Evolutionary conservation across 2,113 vertebrate genomes (phyloP), one percentile per base, ranked within the genome.

Genomic region (Brevimyrus niger): DNA sequence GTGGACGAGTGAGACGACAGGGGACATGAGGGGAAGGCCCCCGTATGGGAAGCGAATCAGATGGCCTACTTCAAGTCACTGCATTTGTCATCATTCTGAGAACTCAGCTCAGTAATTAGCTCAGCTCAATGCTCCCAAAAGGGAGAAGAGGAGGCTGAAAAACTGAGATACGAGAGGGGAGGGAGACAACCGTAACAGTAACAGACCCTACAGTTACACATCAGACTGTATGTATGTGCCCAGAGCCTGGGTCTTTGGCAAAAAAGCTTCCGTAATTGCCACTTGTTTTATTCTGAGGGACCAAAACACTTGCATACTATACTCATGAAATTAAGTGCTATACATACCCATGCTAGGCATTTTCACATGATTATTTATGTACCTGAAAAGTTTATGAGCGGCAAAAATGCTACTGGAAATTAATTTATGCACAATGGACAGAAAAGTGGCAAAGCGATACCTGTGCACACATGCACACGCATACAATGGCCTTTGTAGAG

Each of bases 291-390:
- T 65, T 50, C 82, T 69, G 87, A 90, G 91, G 69, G 88, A 89
- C 90, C 47, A 88, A 91, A 90, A 87, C 84, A 73, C 90, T 93
- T 91, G 92, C 90, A 91, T 95, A 90, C 89, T 89, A 89, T 91
- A 94, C 94, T 93, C 94, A 94, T 94, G 89, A 94, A 94, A 93
- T 84, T 83, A 91, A 80, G 89, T 87, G 85, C 91, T 94, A 93
- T 89, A 88, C 91, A 92, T 88, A 91, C 92, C 90, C 51, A 35
- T 89, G 89, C 13, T 91, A 23, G 88, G 89, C 89, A 90, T 91
- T 93, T 58, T 91, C 87, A 83, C 65, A 48, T 82, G 90, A 91
- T 94, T 93, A 95, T 94, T 92, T 92, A 94, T 92, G 92, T 90
- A 90, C 38, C 42, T 65, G 58, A 92, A 53, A 91, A 93, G 92